Conservation (phyloP, 1,140 invertebrate species). For the Drosophila littoralis region DNA sequence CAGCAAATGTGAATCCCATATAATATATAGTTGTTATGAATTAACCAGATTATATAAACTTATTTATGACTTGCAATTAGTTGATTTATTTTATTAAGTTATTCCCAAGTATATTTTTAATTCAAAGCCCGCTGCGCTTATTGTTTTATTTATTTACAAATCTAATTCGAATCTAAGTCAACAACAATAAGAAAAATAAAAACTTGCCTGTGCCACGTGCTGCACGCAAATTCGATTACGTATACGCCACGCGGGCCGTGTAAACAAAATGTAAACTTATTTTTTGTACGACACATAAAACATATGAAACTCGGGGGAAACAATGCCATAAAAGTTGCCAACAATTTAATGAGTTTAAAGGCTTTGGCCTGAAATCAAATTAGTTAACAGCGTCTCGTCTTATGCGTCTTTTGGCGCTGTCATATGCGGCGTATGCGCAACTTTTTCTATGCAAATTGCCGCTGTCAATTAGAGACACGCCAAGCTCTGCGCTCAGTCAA, state of each 20-base stretch:
- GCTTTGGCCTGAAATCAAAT: conserved; percentile 35
- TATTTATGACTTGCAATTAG: background rate
- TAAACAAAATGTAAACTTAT: conserved; percentile 39
- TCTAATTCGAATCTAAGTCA: conserved; percentile 44
- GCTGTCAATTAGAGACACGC: conserved; percentile 33
- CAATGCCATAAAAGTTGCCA: conserved; percentile 9
- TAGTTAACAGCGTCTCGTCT: conserved; percentile 15
- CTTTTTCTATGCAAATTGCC: conserved; percentile 20
- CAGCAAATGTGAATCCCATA: no score
- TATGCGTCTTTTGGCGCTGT: background rate
- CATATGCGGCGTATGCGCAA: conserved; percentile 18
- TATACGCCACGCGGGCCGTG: conserved; percentile 53
- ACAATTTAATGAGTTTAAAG: conserved; percentile 54
- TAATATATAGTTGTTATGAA: no score
- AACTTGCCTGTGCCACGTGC: conserved; percentile 54
- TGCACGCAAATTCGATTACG: conserved; percentile 69
- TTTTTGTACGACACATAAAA: conserved; percentile 5
- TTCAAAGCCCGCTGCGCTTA: conserved; percentile 7
- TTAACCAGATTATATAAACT: no score
- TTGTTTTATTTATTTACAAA: conserved; percentile 53
- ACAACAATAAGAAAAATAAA: conserved; percentile 29
- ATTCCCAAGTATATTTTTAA: background rate
- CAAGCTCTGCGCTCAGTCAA: background rate
- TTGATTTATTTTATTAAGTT: background rate
- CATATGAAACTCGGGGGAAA: background rate